phyloP scores from a whole-genome alignment of 2,797 vertebrate species.

The Lepidocolaptes lacrymiger region DNA sequence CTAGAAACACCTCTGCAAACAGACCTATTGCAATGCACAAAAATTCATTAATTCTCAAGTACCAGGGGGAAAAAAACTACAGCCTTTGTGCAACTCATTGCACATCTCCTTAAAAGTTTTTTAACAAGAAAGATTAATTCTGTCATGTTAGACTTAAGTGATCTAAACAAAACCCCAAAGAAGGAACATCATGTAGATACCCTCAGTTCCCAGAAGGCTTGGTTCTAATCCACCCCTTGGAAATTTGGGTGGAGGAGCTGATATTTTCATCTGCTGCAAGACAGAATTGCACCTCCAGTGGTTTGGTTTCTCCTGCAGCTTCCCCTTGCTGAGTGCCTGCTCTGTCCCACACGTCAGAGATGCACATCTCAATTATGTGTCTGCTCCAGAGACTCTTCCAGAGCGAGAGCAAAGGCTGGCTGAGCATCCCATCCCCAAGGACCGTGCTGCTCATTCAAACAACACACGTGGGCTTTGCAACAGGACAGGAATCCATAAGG shows the following conservation, averaged over 20 bases:
- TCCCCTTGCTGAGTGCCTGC: background rate
- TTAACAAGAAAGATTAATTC: background rate
- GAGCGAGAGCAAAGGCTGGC: background rate
- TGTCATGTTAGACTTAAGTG: background rate
- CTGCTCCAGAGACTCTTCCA: background rate
- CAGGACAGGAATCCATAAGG: background rate
- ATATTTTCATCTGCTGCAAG: background rate
- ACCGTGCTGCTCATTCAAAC: fast-evolving
- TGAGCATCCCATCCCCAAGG: background rate
- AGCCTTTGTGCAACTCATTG: background rate
- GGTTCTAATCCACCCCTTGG: background rate
- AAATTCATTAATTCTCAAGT: background rate
- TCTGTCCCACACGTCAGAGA: background rate
- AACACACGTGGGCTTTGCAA: background rate
- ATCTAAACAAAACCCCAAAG: background rate
- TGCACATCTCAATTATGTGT: background rate
- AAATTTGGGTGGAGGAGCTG: background rate
- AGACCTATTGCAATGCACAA: background rate
- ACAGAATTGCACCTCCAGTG: background rate
- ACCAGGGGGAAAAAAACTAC: background rate
- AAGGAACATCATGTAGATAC: background rate
- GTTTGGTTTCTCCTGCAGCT: background rate
- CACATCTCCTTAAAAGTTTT: background rate
- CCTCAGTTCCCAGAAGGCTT: background rate
- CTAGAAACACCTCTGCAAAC: background rate